Evolutionary conservation across 2,888 invertebrate species (phyloP).

Genomic region (Philaethria dido): DNA sequence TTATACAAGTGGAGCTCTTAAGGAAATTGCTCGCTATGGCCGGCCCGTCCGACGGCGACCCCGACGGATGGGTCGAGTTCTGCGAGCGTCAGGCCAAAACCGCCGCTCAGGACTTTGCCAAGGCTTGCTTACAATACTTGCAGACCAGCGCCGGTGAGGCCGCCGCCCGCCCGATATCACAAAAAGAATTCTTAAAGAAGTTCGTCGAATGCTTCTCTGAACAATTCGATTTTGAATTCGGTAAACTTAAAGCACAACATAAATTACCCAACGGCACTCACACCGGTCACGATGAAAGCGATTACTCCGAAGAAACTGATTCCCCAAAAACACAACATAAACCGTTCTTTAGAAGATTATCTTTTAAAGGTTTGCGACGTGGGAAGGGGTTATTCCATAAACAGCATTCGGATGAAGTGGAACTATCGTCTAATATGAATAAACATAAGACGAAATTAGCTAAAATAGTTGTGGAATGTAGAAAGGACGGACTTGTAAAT

Average conservation of each 20-base stretch:
- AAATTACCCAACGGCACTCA: conserved; percentile 78
- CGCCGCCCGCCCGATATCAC: conserved; percentile 85
- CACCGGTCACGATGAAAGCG: conserved; percentile 83
- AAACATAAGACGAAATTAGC: conserved; percentile 93
- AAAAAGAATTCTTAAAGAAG: conserved; percentile 91
- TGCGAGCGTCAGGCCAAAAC: conserved; percentile 94
- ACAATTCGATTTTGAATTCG: conserved; percentile 92
- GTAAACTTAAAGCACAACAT: conserved; percentile 72
- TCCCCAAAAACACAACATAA: conserved; percentile 92
- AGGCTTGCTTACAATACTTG: conserved; percentile 91
- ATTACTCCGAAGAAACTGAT: conserved; percentile 90
- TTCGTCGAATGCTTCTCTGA: conserved; percentile 93
- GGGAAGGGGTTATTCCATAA: conserved; percentile 94
- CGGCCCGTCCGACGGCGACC: conserved; percentile 85
- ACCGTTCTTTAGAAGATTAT: conserved; percentile 93
- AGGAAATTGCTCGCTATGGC: conserved; percentile 79
- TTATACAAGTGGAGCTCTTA: conserved; percentile 80
- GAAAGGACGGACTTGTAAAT: conserved; percentile 96
- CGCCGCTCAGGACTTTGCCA: conserved; percentile 94
- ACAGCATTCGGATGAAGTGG: conserved; percentile 94
- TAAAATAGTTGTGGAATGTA: conserved; percentile 96
- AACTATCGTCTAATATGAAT: conserved; percentile 86
- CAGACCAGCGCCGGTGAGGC: conserved; percentile 87
- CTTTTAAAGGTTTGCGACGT: conserved; percentile 93
- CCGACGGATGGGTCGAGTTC: conserved; percentile 91